Evolutionary conservation across 2,888 invertebrate species (phyloP).

Genomic region (Drosophila tanythrix): DNA sequence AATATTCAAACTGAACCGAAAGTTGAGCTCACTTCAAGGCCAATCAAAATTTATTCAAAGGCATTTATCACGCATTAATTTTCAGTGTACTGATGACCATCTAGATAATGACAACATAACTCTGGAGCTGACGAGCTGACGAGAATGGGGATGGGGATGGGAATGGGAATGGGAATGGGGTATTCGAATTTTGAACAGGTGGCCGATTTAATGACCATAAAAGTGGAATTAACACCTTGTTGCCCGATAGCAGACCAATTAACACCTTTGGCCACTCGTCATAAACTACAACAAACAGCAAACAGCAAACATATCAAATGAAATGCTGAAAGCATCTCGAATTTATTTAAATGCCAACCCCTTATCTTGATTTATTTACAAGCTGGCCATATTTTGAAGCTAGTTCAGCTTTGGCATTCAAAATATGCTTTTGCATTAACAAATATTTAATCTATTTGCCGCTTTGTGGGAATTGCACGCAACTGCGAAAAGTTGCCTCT

Average conservation of each 20-base stretch:
- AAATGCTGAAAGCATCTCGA: conserved; percentile 22
- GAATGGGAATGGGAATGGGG: not conserved
- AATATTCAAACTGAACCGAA: not conserved
- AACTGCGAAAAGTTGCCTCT: conserved; percentile 1
- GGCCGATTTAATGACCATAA: conserved; percentile 74
- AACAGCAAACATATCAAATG: conserved; percentile 26
- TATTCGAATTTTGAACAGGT: conserved; percentile 57
- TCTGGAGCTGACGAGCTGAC: conserved; percentile 32
- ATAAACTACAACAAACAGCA: conserved; percentile 47
- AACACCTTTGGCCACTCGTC: conserved; percentile 73
- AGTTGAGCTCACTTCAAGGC: not conserved
- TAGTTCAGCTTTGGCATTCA: not conserved
- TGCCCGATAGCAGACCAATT: conserved; percentile 68
- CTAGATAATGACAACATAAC: conserved; percentile 64
- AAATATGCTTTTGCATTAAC: not conserved
- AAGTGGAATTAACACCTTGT: conserved; percentile 80
- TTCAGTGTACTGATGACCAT: conserved; percentile 5
- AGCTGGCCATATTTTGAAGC: not conserved
- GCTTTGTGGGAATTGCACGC: conserved; percentile 33
- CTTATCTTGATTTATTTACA: not conserved
- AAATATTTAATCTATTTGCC: not conserved
- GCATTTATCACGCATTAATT: conserved; percentile 39
- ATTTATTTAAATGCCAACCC: not conserved
- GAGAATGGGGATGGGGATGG: no score
- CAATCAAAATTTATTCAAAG: conserved; percentile 55